Conservation (phyloP, 2,888 invertebrate species). For the Lumbricus terrestris region DNA sequence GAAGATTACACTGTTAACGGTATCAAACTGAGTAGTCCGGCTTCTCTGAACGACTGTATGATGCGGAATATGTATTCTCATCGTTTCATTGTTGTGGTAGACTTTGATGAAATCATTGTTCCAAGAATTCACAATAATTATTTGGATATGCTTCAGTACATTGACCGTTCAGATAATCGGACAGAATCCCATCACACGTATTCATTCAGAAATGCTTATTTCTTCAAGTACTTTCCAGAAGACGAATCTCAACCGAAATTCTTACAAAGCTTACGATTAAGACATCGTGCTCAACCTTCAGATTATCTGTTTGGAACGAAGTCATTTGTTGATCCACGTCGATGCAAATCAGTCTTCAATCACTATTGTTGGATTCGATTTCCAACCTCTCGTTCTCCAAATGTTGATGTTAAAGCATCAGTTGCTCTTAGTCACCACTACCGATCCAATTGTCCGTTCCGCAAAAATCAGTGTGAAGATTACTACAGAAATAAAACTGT, state of each 20-base stretch:
- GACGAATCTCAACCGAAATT: slow-evolving; percentile 20
- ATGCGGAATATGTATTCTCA: slow-evolving; percentile 32
- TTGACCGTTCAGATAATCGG: slow-evolving; percentile 23
- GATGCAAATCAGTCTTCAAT: slow-evolving; percentile 36
- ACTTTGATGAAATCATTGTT: slow-evolving; percentile 27
- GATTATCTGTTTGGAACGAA: slow-evolving; percentile 28
- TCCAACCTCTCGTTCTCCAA: slow-evolving; percentile 26
- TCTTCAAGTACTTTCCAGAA: slow-evolving; percentile 23
- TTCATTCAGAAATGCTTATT: slow-evolving; percentile 33
- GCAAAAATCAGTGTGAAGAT: not conserved
- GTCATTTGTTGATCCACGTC: slow-evolving; percentile 30
- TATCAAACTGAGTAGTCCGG: slow-evolving; percentile 35
- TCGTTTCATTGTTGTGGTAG: slow-evolving; percentile 10
- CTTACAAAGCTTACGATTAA: not conserved
- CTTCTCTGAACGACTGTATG: slow-evolving; percentile 41
- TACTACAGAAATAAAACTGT: not conserved
- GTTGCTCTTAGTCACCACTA: slow-evolving; percentile 18
- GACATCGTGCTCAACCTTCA: slow-evolving; percentile 18
- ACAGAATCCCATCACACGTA: slow-evolving; percentile 24
- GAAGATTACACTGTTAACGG: not conserved
- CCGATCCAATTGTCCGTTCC: not conserved
- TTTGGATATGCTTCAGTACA: slow-evolving; percentile 22
- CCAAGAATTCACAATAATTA: slow-evolving; percentile 29
- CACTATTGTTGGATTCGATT: slow-evolving; percentile 35
- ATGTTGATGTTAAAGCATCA: slow-evolving; percentile 11